Evolutionary conservation across 1,140 invertebrate genomes (phyloP), one percentile per base, ranked within the genome.

Genomic region (Cyrtorhinus lividipennis): DNA sequence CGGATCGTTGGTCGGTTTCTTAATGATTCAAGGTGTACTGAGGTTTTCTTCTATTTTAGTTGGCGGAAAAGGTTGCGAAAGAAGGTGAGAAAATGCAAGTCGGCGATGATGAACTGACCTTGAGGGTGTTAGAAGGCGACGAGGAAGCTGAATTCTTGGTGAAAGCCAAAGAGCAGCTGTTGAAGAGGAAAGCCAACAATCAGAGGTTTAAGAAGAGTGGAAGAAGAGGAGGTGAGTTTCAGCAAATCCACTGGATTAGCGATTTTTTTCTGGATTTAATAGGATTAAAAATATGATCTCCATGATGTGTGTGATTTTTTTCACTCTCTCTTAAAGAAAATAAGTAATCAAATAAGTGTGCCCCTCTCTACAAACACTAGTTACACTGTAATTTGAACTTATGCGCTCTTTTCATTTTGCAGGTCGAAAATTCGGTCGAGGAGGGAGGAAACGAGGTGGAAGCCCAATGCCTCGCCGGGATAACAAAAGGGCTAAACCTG

Each of bases 121-220:
- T 83, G 44, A 77, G 79, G 62, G 67, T 83, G 1, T 68, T 86
- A 0, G 81, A 83, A 69, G 83, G 80, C 0, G 83, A 86, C 23
- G 85, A 88, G 71, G 85, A 88, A 69, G 78, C 79, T 18, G 72
- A 76, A 26, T 86, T 84, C 66, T 73, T 87, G 24, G 72, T 77
- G 15, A 84, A 83, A 69, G 82, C 79, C 23, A 72, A 80, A 24
- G 79, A 81, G 68, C 76, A 81, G 59, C 81, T 57, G 56, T 13
- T 44, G 56, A 63, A 63, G 20, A 26, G 58, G 8, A 26, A 23
- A 26, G 13, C 13, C 23, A 18, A 20, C 15, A 26, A 59, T 24
- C n/a, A 13, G 10, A 26, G 27, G 38, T n/a, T 18, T 2, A 27
- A n/a, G 27, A 23, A 24, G 2, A 15, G 56, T 23, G 25, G 25